These are phyloP conservation scores for Drosophila sp. DNA, from an alignment of 1,140 invertebrate genomes.

Conservation along the genomic window DNA sequence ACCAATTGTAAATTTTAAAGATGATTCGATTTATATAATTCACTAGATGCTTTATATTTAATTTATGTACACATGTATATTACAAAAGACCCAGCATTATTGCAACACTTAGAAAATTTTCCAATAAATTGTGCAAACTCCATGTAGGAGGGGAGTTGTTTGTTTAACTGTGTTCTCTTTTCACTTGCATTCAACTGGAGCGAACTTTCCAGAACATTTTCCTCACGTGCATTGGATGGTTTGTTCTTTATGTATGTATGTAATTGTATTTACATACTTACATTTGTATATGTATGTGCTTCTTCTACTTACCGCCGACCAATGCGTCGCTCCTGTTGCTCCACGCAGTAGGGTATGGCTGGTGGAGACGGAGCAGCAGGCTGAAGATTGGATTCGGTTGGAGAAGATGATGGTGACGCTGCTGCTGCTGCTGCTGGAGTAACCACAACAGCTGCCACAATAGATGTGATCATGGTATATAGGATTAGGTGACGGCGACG, in stretches of 20 bases:
- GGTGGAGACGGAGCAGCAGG: constrained; percentile 23
- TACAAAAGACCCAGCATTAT: background rate
- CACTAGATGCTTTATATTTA: background rate
- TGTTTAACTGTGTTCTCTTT: constrained; percentile 26
- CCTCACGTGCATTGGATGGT: constrained; percentile 25
- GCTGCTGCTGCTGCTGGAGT: constrained; percentile 27
- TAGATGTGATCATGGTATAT: constrained; percentile 68
- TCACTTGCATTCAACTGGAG: constrained; percentile 29
- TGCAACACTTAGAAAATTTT: constrained; percentile 16
- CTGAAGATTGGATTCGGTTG: constrained; percentile 40
- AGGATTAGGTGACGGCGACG: constrained; percentile 60
- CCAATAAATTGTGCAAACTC: background rate
- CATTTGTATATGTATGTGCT: constrained; percentile 15
- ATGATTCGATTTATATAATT: constrained; percentile 12
- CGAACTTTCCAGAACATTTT: constrained; percentile 60
- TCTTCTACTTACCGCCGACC: constrained; percentile 69
- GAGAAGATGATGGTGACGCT: constrained; percentile 6
- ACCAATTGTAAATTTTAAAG: background rate
- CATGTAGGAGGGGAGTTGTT: constrained; percentile 10
- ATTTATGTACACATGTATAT: background rate
- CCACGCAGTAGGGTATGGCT: constrained; percentile 67
- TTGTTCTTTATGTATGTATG: background rate
- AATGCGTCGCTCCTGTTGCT: constrained; percentile 68
- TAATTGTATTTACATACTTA: constrained; percentile 33
- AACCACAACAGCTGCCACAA: constrained; percentile 60